Evolutionary conservation across 2,113 vertebrate species (phyloP), one percentile per base, ranked within the genome.

Genomic region (Odontesthes bonariensis): DNA sequence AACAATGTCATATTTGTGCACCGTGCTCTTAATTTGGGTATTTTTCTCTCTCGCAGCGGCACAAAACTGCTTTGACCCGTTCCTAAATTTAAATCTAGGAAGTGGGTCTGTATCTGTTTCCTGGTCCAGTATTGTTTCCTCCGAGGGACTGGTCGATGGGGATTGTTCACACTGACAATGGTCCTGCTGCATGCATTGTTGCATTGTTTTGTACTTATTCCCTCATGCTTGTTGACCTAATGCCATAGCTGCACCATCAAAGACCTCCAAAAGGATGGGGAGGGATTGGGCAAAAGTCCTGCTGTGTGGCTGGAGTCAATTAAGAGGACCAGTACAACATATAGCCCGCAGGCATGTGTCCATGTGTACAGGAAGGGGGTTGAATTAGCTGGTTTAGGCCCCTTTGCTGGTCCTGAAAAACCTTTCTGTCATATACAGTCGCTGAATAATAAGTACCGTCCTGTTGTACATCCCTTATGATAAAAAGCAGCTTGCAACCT

Each of bases 91-190:
- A 91, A 85, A 91, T 61, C 27, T 38, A 90, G 92, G 93, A 94
- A 92, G 89, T 81, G 68, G 67, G 63, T 76, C 69, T 63, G 59
- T 82, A 82, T 90, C 89, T 82, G 89, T 86, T 92, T 95, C 92
- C 93, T 86, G 76, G 73, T 90, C 59, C 83, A 84, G 65, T 56
- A 84, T 77, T 89, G 86, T 89, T 87, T 46, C 61, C 82, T 86
- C 82, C 79, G 40, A 38, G 83, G 81, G 85, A 90, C 33, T 57
- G 79, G 61, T 74, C 19, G 11, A 40, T 57, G 47, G 66, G 70
- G 81, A 90, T 89, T 89, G 89, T 92, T 87, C 72, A 55, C 78
- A 65, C 65, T 73, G 82, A 94, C 92, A 94, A 94, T 94, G 83
- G 80, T 22, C 69, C 66, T 40, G 72, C 62, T 16, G 59, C 83